phyloP scores from a whole-genome alignment of 92 coral and sea anemone genomes.

The Anthopleura xanthogrammica region DNA sequence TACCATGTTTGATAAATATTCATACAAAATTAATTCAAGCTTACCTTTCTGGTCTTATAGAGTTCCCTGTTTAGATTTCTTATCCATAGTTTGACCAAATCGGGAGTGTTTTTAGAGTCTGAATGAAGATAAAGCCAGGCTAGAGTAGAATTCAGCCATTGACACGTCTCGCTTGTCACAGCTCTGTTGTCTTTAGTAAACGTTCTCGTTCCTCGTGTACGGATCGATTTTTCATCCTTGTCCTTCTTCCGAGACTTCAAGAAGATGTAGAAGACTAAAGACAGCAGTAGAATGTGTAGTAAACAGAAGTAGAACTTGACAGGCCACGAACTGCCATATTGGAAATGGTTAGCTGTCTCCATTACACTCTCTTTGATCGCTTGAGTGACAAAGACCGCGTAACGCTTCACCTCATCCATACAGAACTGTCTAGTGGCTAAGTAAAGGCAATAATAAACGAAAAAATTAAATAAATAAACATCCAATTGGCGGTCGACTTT shows the following conservation, averaged over 20 bases:
- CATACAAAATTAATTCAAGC: constrained; percentile 15
- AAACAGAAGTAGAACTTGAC: constrained; percentile 64
- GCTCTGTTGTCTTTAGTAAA: constrained; percentile 65
- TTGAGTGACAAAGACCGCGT: constrained; percentile 24
- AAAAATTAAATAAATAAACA: not conserved
- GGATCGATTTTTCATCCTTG: constrained; percentile 22
- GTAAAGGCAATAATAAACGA: not conserved
- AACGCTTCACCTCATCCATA: constrained; percentile 34
- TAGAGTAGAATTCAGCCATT: constrained; percentile 85
- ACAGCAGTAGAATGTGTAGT: constrained; percentile 61
- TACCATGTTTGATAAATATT: constrained; percentile 18
- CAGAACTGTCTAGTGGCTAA: not conserved
- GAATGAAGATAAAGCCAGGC: constrained; percentile 79
- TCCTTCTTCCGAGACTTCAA: constrained; percentile 40
- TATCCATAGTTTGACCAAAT: constrained; percentile 78
- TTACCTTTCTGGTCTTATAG: constrained; percentile 78
- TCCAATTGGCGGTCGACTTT: not conserved
- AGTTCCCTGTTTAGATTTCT: constrained; percentile 80
- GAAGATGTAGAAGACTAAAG: constrained; percentile 51
- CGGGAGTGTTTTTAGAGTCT: constrained; percentile 66
- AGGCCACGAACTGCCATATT: constrained; percentile 42
- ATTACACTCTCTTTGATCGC: constrained; percentile 25
- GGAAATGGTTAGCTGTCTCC: constrained; percentile 23
- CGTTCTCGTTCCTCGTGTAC: constrained; percentile 50
- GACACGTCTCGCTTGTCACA: constrained; percentile 87